Evolutionary conservation across 2,797 vertebrate species (phyloP), one percentile per base, ranked within the genome.

Genomic region (Carduelis carduelis): DNA sequence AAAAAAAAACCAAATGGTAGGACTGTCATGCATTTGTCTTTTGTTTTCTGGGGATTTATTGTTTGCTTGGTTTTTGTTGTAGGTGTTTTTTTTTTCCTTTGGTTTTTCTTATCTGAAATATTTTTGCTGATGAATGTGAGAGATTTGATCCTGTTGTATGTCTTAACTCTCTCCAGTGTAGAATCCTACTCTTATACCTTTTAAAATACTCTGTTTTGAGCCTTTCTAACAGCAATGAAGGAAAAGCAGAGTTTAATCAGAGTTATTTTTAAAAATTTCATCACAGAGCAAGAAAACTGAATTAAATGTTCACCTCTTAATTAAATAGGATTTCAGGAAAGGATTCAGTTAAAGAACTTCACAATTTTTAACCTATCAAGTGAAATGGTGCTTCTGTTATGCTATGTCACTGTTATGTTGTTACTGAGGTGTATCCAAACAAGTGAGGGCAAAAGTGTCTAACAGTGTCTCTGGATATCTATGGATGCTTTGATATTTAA

Each of bases 81-180:
- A 11, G 1, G 7, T 18, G 1, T 1, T 6, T n/a, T 7, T 39
- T 26, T 3, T 57, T 15, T 18, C 12, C 39, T 39, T 35, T 27
- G 2, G 2, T 22, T 59, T n/a, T 6, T 10, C 5, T 34, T 17
- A 32, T 21, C 14, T 72, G 44, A 78, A 84, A 39, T 64, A 47
- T 47, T 71, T 84, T 79, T 18, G 26, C 24, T 35, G 20, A 50
- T 47, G 6, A 44, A 20, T 2, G 5, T 8, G 32, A 71, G 6
- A 83, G 7, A 83, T 46, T 44, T 65, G 26, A 39, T 64, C 9
- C 19, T 75, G 5, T 9, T 46, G 2, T 41, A 49, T 61, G 8
- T 2, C 13, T 49, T 70, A 55, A 34, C 14, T 52, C 23, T 59
- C 9, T 70, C 14, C 12, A 68, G 24, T 18, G 14, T 68, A 26